These are phyloP conservation scores for Saccostrea cuccullata DNA, from an alignment of 1,140 invertebrate genomes.

Conservation along the genomic window DNA sequence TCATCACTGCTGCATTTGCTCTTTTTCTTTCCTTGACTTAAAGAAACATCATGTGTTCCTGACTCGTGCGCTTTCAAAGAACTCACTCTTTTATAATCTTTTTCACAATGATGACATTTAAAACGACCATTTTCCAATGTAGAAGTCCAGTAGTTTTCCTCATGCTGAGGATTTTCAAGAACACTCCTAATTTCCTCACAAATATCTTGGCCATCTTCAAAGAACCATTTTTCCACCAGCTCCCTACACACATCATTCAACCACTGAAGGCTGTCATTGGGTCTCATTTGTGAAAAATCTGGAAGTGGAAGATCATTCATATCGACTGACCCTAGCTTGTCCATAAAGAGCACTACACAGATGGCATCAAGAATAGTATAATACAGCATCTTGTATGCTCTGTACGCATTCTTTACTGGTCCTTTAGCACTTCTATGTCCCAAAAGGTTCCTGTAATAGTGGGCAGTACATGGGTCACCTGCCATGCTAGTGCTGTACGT, in stretches of 20 bases:
- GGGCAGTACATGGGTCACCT: constrained; percentile 38
- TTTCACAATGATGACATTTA: constrained; percentile 35
- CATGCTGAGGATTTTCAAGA: constrained; percentile 34
- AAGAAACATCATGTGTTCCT: background rate
- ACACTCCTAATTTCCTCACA: constrained; percentile 28
- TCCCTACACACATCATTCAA: constrained; percentile 15
- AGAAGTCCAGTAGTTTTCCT: constrained; percentile 38
- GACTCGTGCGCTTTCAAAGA: constrained; percentile 29
- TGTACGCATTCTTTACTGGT: constrained; percentile 44
- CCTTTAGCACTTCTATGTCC: constrained; percentile 45
- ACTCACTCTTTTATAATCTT: constrained; percentile 12
- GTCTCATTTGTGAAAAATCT: constrained; percentile 17
- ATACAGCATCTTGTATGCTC: constrained; percentile 44
- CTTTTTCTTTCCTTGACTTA: background rate
- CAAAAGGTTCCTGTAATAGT: constrained; percentile 45
- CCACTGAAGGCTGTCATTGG: background rate
- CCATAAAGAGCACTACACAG: constrained; percentile 37
- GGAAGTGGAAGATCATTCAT: constrained; percentile 24
- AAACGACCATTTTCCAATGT: constrained; percentile 23
- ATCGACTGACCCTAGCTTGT: background rate
- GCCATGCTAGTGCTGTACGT: constrained; percentile 39
- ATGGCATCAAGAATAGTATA: constrained; percentile 46
- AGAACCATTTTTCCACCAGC: constrained; percentile 39
- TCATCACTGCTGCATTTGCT: constrained; percentile 27
- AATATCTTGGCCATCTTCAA: constrained; percentile 23